These are phyloP conservation scores for Drosophila pseudoananassae DNA, from an alignment of 1,140 invertebrate genomes.

Conservation along the genomic window DNA sequence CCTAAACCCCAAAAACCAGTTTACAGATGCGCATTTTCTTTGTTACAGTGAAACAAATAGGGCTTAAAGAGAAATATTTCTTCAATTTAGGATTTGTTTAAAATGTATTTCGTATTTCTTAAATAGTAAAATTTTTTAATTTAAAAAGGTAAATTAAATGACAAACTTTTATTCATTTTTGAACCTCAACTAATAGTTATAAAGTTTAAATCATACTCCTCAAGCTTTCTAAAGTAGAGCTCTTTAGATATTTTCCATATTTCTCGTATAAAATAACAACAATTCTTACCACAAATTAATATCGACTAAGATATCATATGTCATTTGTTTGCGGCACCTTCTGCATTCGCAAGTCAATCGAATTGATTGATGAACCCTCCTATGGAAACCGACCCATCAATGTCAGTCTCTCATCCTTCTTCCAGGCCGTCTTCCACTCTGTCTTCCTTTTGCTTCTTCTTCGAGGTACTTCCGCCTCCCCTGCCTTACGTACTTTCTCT, in stretches of 20 bases:
- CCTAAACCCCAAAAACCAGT: background rate
- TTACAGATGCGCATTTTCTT: conserved; percentile 1
- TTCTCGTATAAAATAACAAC: too few species aligned
- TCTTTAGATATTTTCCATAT: background rate
- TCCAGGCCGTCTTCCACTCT: too few species aligned
- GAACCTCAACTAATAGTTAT: too few species aligned
- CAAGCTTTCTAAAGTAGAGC: too few species aligned
- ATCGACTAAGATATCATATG: conserved; percentile 25
- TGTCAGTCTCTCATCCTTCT: conserved; percentile 18
- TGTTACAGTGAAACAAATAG: background rate
- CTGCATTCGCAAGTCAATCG: conserved; percentile 38
- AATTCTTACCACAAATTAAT: background rate
- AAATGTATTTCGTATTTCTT: too few species aligned
- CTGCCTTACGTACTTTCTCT: too few species aligned
- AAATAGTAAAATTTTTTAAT: too few species aligned
- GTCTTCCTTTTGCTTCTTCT: background rate
- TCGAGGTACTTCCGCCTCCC: conserved; percentile 25
- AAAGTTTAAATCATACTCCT: too few species aligned
- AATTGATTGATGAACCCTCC: conserved; percentile 44
- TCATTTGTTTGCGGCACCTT: conserved; percentile 18
- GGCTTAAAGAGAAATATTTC: too few species aligned
- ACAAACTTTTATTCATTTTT: too few species aligned
- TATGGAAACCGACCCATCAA: conserved; percentile 38
- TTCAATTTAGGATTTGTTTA: too few species aligned
- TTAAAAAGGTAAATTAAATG: too few species aligned